These are phyloP conservation scores for Thereva nobilitata DNA, from an alignment of 2,888 invertebrate species.

Conservation along the genomic window DNA sequence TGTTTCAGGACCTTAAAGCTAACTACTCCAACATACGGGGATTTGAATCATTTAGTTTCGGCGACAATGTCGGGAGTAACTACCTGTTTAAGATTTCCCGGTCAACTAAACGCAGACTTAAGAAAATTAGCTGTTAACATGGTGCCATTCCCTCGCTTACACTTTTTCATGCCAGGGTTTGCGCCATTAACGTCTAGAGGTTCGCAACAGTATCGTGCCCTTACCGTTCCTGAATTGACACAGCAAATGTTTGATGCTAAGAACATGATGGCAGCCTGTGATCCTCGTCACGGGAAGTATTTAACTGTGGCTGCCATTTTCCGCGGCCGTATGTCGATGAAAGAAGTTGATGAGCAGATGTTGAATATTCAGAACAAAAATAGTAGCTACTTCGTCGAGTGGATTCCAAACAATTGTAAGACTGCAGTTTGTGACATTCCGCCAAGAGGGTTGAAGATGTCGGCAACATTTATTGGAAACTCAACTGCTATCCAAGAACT, in stretches of 20 bases:
- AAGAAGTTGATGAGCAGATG: constrained; percentile 66
- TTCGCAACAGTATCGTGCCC: constrained; percentile 86
- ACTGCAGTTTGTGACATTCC: constrained; percentile 93
- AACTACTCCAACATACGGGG: too few species aligned
- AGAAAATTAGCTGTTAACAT: constrained; percentile 93
- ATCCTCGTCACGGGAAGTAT: constrained; percentile 89
- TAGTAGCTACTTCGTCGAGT: constrained; percentile 59
- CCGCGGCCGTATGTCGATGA: constrained; percentile 92
- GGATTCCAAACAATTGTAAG: constrained; percentile 96
- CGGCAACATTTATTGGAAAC: constrained; percentile 92
- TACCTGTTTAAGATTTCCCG: constrained; percentile 86
- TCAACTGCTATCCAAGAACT: constrained; percentile 91
- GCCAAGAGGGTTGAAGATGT: constrained; percentile 87
- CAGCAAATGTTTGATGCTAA: constrained; percentile 94
- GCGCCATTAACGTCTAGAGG: constrained; percentile 90
- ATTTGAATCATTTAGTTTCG: constrained; percentile 80
- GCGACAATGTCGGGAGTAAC: constrained; percentile 87
- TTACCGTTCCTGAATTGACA: constrained; percentile 90
- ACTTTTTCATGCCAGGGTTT: constrained; percentile 96
- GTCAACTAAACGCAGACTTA: constrained; percentile 91
- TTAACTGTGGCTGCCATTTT: constrained; percentile 90
- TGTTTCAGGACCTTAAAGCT: too few species aligned
- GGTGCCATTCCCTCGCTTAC: constrained; percentile 96
- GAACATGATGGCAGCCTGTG: constrained; percentile 97
- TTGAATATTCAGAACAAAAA: too few species aligned